These are phyloP conservation scores for Chauna torquata DNA, from an alignment of 2,113 vertebrate species.

Conservation along the genomic window DNA sequence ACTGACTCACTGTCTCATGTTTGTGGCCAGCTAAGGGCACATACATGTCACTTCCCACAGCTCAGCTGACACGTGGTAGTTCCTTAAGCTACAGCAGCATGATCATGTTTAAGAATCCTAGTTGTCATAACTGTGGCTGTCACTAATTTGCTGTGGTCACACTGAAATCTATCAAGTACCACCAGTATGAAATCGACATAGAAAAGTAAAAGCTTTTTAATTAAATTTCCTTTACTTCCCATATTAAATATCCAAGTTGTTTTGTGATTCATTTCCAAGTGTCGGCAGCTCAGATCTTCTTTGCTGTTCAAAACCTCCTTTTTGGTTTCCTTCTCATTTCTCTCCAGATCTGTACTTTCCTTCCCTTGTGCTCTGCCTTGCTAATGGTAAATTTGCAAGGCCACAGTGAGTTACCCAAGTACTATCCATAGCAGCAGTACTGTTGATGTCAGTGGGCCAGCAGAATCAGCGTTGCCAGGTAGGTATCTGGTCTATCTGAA, in stretches of 20 bases:
- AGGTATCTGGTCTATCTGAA: not conserved
- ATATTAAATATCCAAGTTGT: not conserved
- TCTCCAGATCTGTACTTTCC: not conserved
- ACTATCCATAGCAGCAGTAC: not conserved
- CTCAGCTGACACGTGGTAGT: not conserved
- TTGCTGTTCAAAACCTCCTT: not conserved
- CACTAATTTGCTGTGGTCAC: not conserved
- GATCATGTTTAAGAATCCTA: not conserved
- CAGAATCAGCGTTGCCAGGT: not conserved
- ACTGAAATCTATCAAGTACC: not conserved
- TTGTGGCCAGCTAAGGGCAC: not conserved
- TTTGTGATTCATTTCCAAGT: not conserved
- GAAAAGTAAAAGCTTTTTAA: constrained; percentile 26
- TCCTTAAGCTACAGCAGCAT: not conserved
- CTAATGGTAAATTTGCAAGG: not conserved
- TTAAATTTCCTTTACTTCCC: not conserved
- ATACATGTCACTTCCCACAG: not conserved
- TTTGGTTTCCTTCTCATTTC: not conserved
- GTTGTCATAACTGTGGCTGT: constrained; percentile 10
- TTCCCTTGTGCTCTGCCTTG: not conserved
- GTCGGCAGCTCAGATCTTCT: not conserved
- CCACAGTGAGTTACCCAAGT: not conserved
- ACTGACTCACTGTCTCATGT: not conserved
- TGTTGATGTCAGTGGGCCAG: not conserved
- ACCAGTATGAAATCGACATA: not conserved